These are phyloP conservation scores for Nannoperca obscura DNA, from an alignment of 2,797 vertebrate species.

Conservation along the genomic window DNA sequence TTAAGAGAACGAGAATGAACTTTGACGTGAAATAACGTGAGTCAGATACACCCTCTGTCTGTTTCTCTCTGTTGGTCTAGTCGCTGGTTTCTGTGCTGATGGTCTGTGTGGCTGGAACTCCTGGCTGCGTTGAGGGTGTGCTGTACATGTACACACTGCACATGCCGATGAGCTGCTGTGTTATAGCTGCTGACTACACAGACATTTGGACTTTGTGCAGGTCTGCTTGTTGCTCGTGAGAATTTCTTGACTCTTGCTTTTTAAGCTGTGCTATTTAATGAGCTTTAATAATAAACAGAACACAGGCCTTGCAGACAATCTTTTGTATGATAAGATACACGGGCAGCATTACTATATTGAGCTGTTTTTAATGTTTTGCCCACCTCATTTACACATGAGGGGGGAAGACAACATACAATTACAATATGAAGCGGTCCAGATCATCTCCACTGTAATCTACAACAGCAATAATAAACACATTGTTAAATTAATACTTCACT, in stretches of 20 bases:
- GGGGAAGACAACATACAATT: not conserved
- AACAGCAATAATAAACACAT: not conserved
- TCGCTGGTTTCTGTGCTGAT: not conserved
- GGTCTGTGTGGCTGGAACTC: not conserved
- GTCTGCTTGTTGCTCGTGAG: not conserved
- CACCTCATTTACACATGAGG: not conserved
- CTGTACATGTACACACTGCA: not conserved
- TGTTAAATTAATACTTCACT: not conserved
- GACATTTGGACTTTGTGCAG: not conserved
- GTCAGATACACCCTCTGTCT: not conserved
- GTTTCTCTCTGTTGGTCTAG: not conserved
- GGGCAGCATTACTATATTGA: not conserved
- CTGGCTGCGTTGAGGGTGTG: not conserved
- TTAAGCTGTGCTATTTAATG: not conserved
- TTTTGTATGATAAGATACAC: not conserved
- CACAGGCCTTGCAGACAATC: too few species aligned
- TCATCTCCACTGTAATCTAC: not conserved
- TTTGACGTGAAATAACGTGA: conserved; percentile 2
- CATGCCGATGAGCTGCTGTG: not conserved
- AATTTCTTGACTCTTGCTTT: not conserved
- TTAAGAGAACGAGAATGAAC: not conserved
- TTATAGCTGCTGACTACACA: not conserved
- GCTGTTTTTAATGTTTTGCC: not conserved
- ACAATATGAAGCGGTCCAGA: not conserved
- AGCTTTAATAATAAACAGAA: not conserved